Percentiles rank a stretch among this genome's conserved stretches.
These are phyloP conservation scores for Phoenicopterus ruber DNA, from an alignment of 2,113 vertebrate species.

Conservation along the genomic window DNA sequence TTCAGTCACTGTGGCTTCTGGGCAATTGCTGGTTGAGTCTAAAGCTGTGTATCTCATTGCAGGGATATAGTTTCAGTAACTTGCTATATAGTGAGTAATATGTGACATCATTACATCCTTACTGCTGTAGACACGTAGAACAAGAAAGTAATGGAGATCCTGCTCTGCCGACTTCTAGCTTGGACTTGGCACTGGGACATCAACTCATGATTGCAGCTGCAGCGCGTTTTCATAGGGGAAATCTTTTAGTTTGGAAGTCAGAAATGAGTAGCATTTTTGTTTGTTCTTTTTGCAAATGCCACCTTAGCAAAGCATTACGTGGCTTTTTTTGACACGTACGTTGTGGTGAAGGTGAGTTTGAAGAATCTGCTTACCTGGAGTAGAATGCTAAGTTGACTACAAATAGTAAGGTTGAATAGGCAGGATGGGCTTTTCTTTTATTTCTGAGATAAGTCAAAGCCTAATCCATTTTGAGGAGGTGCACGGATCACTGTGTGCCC, in stretches of 20 bases:
- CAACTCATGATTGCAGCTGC: background rate
- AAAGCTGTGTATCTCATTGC: background rate
- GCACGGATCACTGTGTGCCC: background rate
- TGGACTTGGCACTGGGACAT: background rate
- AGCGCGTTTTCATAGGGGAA: background rate
- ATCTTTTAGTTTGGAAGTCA: background rate
- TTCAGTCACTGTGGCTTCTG: background rate
- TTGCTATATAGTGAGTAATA: background rate
- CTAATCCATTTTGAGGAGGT: background rate
- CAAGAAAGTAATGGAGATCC: background rate
- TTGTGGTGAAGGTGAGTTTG: background rate
- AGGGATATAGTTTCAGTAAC: background rate
- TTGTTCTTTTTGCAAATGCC: background rate
- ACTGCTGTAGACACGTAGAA: background rate
- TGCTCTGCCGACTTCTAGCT: background rate
- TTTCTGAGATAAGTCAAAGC: background rate
- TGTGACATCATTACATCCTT: background rate
- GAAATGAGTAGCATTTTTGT: background rate
- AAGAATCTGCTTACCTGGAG: background rate
- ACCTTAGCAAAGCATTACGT: background rate
- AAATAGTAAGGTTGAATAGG: background rate
- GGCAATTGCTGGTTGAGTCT: background rate
- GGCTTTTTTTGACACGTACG: fast-evolving
- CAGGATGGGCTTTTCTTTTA: background rate
- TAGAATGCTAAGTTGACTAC: background rate